These are phyloP conservation scores for Xiphophorus couchianus DNA, from an alignment of 2,113 vertebrate species.

Conservation along the genomic window DNA sequence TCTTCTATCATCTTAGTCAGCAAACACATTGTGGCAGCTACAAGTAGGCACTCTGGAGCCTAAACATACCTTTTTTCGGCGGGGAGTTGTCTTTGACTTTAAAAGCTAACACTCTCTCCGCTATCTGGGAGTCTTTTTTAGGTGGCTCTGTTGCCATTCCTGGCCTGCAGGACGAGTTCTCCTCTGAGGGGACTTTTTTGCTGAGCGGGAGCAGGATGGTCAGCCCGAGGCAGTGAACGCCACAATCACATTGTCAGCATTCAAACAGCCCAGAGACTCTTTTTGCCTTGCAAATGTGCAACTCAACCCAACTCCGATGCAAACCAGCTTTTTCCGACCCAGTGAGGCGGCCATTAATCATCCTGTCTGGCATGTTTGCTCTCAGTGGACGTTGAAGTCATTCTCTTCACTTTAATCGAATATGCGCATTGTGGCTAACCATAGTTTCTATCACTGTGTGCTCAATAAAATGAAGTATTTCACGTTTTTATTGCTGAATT, in stretches of 20 bases:
- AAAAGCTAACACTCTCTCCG: constrained; percentile 7
- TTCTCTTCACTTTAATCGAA: background rate
- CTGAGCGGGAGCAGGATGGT: constrained; percentile 52
- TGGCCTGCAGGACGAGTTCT: constrained; percentile 21
- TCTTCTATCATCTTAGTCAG: constrained; percentile 22
- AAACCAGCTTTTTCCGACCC: constrained; percentile 54
- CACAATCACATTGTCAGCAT: constrained; percentile 48
- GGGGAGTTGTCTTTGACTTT: constrained; percentile 36
- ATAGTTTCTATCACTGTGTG: background rate
- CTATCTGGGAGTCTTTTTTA: constrained; percentile 15
- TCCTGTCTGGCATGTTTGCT: background rate
- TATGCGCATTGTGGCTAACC: background rate
- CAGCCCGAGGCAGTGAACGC: constrained; percentile 36
- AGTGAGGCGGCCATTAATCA: constrained; percentile 25
- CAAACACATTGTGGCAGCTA: constrained; percentile 36
- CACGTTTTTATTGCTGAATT: background rate
- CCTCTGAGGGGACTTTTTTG: constrained; percentile 39
- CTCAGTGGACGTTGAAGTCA: constrained; percentile 4
- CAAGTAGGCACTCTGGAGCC: constrained; percentile 33
- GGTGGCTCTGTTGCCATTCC: constrained; percentile 20
- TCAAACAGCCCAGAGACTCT: constrained; percentile 9
- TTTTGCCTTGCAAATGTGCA: constrained; percentile 75
- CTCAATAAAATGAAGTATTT: background rate
- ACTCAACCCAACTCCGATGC: constrained; percentile 51
- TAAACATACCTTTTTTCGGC: background rate